A percentile compares a stretch with the other conserved stretches of the same genome.
Conservation (phyloP, 2,113 vertebrate species). For the Clarias gariepinus region DNA sequence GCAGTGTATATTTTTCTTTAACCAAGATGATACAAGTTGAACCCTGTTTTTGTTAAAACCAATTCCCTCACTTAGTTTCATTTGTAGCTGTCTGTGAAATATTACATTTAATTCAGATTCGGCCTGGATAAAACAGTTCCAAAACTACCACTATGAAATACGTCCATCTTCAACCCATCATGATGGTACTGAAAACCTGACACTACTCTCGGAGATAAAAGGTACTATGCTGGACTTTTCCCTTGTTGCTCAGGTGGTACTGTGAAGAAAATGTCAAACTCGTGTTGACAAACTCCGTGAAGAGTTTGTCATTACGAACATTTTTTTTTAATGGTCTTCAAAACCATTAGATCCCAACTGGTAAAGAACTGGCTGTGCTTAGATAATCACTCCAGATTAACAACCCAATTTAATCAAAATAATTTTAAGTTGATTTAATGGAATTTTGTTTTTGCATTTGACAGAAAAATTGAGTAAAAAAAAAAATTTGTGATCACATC, state of each 20-base stretch:
- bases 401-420: too few species aligned
- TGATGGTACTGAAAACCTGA: background rate
- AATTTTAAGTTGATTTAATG: too few species aligned
- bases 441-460: too few species aligned
- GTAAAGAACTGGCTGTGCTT: background rate
- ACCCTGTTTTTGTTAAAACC: background rate
- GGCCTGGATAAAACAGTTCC: too few species aligned
- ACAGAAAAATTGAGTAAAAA: too few species aligned
- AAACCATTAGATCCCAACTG: background rate
- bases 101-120: background rate
- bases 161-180: background rate
- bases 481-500: too few species aligned
- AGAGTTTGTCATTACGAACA: too few species aligned
- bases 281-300: too few species aligned
- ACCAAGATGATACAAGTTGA: background rate
- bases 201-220: background rate
- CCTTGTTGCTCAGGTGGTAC: background rate
- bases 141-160: background rate
- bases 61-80: background rate
- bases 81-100: background rate
- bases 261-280: background rate
- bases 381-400: background rate
- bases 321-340: background rate
- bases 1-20: background rate
- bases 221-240: background rate